Conservation (phyloP, 2,113 vertebrate species). For the Ciconia maguari region DNA sequence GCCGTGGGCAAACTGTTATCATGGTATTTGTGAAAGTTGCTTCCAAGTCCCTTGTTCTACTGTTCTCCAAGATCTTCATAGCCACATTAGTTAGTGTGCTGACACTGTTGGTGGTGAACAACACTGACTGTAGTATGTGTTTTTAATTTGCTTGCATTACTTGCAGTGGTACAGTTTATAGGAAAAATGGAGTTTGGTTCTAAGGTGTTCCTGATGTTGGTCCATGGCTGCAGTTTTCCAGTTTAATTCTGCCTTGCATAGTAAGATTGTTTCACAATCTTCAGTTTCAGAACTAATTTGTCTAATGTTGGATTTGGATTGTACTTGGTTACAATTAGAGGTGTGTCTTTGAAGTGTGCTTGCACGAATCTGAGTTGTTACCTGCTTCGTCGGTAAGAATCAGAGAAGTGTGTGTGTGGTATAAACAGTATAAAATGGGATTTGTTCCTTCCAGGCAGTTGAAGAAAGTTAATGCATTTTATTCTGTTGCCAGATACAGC, state of each 20-base stretch:
- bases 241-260: neutral
- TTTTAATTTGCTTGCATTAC: neutral
- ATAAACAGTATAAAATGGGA: constrained; percentile 15
- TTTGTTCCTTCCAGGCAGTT: neutral
- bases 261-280: neutral
- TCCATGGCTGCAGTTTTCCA: neutral
- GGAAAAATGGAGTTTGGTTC: neutral
- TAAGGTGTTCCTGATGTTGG: neutral
- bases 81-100: rapidly evolving
- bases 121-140: rapidly evolving
- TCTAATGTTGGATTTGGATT: neutral
- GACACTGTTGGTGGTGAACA: rapidly evolving
- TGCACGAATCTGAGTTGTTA: neutral
- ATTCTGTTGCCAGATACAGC: neutral
- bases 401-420: constrained; percentile 8
- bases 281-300: neutral
- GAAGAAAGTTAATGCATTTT: neutral
- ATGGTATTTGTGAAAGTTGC: rapidly evolving
- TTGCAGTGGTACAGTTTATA: rapidly evolving
- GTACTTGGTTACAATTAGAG: neutral
- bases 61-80: neutral
- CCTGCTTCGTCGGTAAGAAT: neutral
- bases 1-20: neutral
- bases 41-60: neutral
- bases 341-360: neutral